Conservation (phyloP, 2,888 invertebrate genomes). For the Pristionchus japonicus region DNA sequence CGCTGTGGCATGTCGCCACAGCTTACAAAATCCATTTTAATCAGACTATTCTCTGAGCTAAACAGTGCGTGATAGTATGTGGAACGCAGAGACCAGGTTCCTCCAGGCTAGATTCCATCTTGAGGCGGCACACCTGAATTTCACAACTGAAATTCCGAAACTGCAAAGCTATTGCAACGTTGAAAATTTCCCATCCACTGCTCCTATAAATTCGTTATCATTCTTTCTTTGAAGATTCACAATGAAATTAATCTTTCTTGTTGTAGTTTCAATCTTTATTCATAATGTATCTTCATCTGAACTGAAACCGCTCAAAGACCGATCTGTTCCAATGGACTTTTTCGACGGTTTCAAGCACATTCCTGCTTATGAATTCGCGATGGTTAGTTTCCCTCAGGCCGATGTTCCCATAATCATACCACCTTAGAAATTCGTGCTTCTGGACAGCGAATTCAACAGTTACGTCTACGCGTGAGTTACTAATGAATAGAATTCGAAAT, state of each 20-base stretch:
- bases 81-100: no score
- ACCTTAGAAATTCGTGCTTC: background rate
- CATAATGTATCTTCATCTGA: background rate
- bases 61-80: no score
- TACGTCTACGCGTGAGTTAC: background rate
- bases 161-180: no score
- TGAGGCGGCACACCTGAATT: no score
- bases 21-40: no score
- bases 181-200: background rate
- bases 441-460: background rate
- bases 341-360: background rate
- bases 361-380: background rate
- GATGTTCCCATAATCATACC: background rate
- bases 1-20: no score
- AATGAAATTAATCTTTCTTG: background rate
- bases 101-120: no score
- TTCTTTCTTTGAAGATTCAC: background rate
- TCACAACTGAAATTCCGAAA: no score
- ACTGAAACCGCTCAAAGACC: background rate
- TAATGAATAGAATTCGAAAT: no score
- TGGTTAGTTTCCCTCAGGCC: background rate
- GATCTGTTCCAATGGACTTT: background rate
- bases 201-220: background rate
- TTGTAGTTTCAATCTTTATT: background rate
- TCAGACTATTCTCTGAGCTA: no score